Conservation (phyloP, 2,888 invertebrate species). For the Drosophila kambysellisi region DNA sequence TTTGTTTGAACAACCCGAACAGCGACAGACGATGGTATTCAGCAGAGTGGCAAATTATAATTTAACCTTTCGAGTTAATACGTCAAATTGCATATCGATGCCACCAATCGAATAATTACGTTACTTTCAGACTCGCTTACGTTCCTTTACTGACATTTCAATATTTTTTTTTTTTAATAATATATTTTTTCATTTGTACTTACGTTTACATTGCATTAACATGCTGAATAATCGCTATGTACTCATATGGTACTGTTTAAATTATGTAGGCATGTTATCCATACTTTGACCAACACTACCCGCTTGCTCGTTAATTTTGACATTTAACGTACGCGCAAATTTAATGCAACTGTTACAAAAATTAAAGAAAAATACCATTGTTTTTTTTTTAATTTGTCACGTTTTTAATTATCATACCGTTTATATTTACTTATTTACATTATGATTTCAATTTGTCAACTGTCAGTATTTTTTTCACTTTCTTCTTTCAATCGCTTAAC, state of each 20-base stretch:
- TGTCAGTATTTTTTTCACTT: constrained; percentile 23
- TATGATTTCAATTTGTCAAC: constrained; percentile 55
- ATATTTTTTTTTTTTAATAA: not conserved
- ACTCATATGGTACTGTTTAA: not conserved
- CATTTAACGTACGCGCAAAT: not conserved
- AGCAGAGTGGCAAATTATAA: not conserved
- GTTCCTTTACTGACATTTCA: not conserved
- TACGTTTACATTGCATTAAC: not conserved
- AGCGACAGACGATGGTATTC: too few relatives aligned
- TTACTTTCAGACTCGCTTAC: not conserved
- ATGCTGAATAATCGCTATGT: not conserved
- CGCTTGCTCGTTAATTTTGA: not conserved
- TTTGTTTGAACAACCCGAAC: not conserved
- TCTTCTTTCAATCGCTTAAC: constrained; percentile 35
- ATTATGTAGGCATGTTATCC: not conserved
- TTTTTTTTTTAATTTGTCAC: constrained; percentile 28
- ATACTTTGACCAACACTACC: not conserved
- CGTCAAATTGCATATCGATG: not conserved
- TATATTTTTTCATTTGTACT: not conserved
- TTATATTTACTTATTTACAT: constrained; percentile 83
- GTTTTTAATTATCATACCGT: constrained; percentile 72
- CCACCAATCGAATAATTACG: not conserved
- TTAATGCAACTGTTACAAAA: not conserved
- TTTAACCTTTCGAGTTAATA: not conserved
- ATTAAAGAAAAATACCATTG: not conserved